phyloP scores from a whole-genome alignment of 2,797 vertebrate species.

The Enteromius thamalakanensis region DNA sequence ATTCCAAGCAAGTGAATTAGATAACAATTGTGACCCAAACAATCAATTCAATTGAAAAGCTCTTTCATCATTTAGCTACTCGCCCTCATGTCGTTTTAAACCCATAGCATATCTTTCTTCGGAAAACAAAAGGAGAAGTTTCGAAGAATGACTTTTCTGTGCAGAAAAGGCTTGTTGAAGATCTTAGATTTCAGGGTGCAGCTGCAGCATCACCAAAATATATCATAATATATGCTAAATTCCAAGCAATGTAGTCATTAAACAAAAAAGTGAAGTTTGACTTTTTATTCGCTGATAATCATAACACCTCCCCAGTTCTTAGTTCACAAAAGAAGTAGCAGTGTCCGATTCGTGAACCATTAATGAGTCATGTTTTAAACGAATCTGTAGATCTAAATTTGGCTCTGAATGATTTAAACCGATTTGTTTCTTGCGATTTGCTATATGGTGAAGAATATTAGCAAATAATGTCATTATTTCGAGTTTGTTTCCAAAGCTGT shows the following conservation, averaged over 20 bases:
- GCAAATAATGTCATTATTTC: background rate
- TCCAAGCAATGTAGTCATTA: background rate
- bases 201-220: no score
- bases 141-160: background rate
- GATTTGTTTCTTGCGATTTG: background rate
- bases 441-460: background rate
- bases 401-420: background rate
- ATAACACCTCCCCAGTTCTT: background rate
- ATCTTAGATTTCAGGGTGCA: background rate
- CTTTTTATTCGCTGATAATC: background rate
- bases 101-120: background rate
- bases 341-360: background rate
- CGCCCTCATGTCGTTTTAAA: background rate
- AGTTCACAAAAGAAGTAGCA: background rate
- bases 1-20: slow-evolving; percentile 5
- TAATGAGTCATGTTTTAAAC: background rate
- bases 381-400: background rate
- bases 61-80: background rate
- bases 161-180: background rate
- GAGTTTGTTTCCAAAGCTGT: background rate
- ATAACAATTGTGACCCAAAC: background rate
- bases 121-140: background rate
- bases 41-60: background rate
- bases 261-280: background rate
- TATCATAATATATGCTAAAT: background rate